Evolutionary conservation across 2,113 vertebrate genomes (phyloP), one percentile per base, ranked within the genome.

Genomic region (Boulengeromyrus knoepffleri): DNA sequence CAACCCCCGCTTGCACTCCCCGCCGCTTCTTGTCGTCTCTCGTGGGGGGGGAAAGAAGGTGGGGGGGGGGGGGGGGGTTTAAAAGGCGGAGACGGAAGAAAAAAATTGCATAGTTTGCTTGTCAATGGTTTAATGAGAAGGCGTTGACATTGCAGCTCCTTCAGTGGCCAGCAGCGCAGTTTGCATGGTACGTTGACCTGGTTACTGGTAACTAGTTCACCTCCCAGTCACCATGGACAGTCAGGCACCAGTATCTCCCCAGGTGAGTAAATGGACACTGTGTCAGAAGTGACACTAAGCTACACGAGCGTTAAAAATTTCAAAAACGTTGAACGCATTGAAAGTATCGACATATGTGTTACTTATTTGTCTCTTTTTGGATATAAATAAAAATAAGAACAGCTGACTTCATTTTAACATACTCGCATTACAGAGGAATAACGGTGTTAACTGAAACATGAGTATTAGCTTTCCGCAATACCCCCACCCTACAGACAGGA

Each of bases 11-110:
- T n/a, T n/a, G n/a, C n/a, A n/a, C n/a, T n/a, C n/a, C n/a, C n/a
- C n/a, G n/a, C n/a, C n/a, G n/a, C n/a, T n/a, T n/a, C n/a, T n/a
- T n/a, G n/a, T n/a, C n/a, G n/a, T n/a, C n/a, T n/a, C n/a, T n/a
- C n/a, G n/a, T n/a, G n/a, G n/a, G n/a, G n/a, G n/a, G n/a, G n/a
- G n/a, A n/a, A n/a, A n/a, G n/a, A n/a, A n/a, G n/a, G n/a, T n/a
- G 88, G 91, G 13, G 10, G 3, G 90, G 91, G 88, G 91, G 13
- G 88, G 91, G 92, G 92, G 93, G 92, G 94, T 94, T 94, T 94
- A 93, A 95, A 95, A 96, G 94, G 95, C 94, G 93, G 94, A 94
- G 94, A 96, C 95, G 94, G 96, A 96, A 96, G 84, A 91, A 94
- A 95, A 95, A 95, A 94, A 94, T 90, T 90, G 93, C 94, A 95